Conservation (phyloP, 2,888 invertebrate genomes). For the Apoda limacodes region DNA sequence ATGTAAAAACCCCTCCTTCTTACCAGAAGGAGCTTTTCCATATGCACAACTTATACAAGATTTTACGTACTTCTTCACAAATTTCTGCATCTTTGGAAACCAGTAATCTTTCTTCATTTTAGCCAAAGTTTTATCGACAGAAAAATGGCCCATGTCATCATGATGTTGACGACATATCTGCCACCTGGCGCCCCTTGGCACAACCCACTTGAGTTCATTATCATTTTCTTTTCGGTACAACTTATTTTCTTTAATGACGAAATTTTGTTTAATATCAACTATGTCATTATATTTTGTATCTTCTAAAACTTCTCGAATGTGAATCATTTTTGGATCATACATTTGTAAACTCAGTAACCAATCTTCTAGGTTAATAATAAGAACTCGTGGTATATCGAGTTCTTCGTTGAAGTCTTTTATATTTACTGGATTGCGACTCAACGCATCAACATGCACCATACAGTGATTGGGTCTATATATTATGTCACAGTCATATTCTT, state of each 20-base stretch:
- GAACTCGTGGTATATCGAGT: not conserved
- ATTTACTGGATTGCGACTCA: constrained; percentile 6
- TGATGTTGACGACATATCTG: constrained; percentile 31
- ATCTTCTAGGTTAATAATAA: constrained; percentile 10
- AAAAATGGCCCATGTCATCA: constrained; percentile 26
- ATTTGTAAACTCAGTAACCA: constrained; percentile 18
- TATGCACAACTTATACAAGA: constrained; percentile 36
- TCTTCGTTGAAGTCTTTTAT: not conserved
- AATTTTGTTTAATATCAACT: constrained; percentile 10
- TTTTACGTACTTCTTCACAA: constrained; percentile 32
- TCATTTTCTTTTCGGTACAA: constrained; percentile 6
- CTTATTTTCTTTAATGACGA: constrained; percentile 13
- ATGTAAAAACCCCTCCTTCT: not conserved
- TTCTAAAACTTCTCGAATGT: constrained; percentile 15
- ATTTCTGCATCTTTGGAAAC: constrained; percentile 35
- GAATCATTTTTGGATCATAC: constrained; percentile 11
- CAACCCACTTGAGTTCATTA: constrained; percentile 17
- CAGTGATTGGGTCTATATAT: constrained; percentile 1
- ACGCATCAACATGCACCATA: constrained; percentile 9
- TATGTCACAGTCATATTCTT: constrained; percentile 16
- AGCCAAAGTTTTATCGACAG: constrained; percentile 18
- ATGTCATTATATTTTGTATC: constrained; percentile 20
- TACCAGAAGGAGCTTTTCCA: too few relatives aligned
- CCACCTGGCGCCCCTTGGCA: constrained; percentile 25
- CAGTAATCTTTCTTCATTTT: constrained; percentile 31